Evolutionary conservation across 2,797 vertebrate species (phyloP).

Genomic region (Pangasius djambal): DNA sequence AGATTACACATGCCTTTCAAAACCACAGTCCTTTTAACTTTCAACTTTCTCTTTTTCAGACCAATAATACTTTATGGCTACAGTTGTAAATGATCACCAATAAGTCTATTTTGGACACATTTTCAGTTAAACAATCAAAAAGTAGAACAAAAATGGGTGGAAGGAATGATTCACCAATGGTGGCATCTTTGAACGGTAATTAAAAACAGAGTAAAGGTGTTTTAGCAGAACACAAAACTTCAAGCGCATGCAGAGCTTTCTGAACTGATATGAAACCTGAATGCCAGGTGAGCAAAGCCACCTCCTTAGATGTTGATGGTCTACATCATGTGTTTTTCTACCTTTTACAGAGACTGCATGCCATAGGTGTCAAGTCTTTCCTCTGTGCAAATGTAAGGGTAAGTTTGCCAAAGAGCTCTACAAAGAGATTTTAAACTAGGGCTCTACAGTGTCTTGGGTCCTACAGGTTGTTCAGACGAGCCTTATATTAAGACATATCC

Average conservation of each 20-base stretch:
- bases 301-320: neutral
- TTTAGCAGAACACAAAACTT: neutral
- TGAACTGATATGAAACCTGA: neutral
- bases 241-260: neutral
- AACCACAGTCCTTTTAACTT: neutral
- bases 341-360: neutral
- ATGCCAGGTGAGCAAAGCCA: neutral
- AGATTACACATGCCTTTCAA: neutral
- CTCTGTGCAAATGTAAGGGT: neutral
- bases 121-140: neutral
- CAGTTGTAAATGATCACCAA: neutral
- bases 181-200: neutral
- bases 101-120: neutral
- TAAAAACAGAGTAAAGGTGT: neutral
- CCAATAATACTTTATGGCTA: neutral
- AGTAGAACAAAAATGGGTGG: neutral
- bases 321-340: neutral
- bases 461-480: neutral
- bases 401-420: neutral
- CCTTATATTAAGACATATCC: neutral
- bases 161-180: neutral
- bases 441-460: neutral
- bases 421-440: neutral
- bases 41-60: neutral
- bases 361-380: neutral